phyloP scores from a whole-genome alignment of 2,888 invertebrate genomes.

The Macroteleia sp. region DNA sequence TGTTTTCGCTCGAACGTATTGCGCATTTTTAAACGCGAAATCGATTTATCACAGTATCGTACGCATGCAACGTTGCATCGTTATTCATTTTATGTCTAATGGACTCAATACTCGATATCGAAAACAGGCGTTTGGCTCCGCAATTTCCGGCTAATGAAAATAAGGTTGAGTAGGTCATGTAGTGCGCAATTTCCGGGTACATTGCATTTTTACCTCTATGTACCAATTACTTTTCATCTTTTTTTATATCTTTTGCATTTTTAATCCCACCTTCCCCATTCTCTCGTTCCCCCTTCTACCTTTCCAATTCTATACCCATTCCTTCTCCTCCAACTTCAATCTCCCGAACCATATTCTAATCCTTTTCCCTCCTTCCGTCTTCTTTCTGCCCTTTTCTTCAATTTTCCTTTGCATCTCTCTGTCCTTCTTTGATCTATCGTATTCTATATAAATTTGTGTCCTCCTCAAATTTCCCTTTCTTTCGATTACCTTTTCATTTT shows the following conservation, averaged over 20 bases:
- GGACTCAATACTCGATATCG: constrained; percentile 34
- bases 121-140: constrained; percentile 19
- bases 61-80: constrained; percentile 19
- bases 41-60: constrained; percentile 36
- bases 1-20: constrained; percentile 19
- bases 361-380: too few species aligned
- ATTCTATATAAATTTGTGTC: too few species aligned
- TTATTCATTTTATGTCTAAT: constrained; percentile 52
- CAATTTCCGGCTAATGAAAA: constrained; percentile 57
- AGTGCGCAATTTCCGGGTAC: constrained; percentile 31
- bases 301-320: too few species aligned
- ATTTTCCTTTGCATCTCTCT: too few species aligned
- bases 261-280: too few species aligned
- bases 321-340: too few species aligned
- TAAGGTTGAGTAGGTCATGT: constrained; percentile 47
- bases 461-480: too few species aligned
- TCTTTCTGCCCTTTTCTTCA: too few species aligned
- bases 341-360: too few species aligned
- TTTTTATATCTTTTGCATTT: not conserved
- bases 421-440: too few species aligned
- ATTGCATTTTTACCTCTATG: not conserved
- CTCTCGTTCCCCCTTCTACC: too few species aligned
- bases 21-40: constrained; percentile 20
- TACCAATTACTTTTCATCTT: not conserved
- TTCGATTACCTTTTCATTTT: too few species aligned